Conservation (phyloP, 1,140 invertebrate species). For the Aphelinus atriplicis region DNA sequence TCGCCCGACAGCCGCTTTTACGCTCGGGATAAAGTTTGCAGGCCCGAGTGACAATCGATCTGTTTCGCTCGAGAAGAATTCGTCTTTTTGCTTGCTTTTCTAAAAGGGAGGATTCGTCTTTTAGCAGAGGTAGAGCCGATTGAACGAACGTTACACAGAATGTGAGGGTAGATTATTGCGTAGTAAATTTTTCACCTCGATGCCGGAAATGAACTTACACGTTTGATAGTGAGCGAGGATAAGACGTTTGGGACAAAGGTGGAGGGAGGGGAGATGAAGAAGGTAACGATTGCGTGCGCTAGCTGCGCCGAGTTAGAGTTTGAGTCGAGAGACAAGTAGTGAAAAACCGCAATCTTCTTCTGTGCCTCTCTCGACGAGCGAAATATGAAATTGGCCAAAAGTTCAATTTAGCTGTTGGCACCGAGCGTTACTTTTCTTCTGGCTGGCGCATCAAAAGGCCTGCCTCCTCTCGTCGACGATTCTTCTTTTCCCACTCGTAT, state of each 20-base stretch:
- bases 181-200: too few relatives aligned
- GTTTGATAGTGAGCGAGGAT: constrained; percentile 39
- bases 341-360: background rate
- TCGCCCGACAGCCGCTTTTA: too few relatives aligned
- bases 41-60: too few relatives aligned
- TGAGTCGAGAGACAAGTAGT: background rate
- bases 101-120: too few relatives aligned
- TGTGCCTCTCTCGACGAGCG: background rate
- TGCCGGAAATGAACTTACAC: too few relatives aligned
- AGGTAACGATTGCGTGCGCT: too few relatives aligned
- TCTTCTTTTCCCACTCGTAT: constrained; percentile 12
- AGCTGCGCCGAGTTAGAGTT: background rate
- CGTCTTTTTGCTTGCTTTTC: too few relatives aligned
- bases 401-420: constrained; percentile 39
- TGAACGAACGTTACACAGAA: too few relatives aligned
- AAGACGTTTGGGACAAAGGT: constrained; percentile 12
- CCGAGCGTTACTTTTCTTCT: constrained; percentile 34
- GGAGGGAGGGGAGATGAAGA: constrained; percentile 21
- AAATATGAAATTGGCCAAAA: constrained; percentile 41
- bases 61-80: too few relatives aligned
- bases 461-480: constrained; percentile 29
- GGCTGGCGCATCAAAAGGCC: constrained; percentile 28
- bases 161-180: too few relatives aligned
- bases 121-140: too few relatives aligned
- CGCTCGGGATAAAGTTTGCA: too few relatives aligned